Percentiles rank a stretch among this genome's conserved stretches.
phyloP scores from a whole-genome alignment of 2,888 invertebrate genomes.

The Ditylenchus weischeri region DNA sequence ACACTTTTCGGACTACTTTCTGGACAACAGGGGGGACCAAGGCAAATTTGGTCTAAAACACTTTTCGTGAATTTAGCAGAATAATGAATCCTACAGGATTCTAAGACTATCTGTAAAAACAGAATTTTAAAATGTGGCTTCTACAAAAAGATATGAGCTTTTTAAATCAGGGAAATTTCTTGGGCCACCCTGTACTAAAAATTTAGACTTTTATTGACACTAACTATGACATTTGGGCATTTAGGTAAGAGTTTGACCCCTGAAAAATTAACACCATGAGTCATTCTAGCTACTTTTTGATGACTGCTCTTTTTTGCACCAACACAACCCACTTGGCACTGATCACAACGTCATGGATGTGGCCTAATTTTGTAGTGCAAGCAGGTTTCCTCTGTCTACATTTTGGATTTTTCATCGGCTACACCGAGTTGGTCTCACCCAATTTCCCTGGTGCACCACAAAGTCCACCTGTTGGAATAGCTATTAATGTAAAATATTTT shows the following conservation, averaged over 20 bases:
- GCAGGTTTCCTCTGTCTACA: conserved; percentile 37
- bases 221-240: conserved; percentile 78
- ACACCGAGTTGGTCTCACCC: conserved; percentile 32
- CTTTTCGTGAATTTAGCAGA: too few species aligned
- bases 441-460: conserved; percentile 2
- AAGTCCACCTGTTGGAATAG: conserved; percentile 8
- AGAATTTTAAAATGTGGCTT: too few species aligned
- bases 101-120: too few species aligned
- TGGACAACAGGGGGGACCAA: too few species aligned
- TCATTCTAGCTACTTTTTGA: not conserved
- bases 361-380: conserved; percentile 31
- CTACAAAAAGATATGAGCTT: too few species aligned
- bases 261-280: conserved; percentile 63
- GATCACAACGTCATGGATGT: conserved; percentile 32
- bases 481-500: not conserved
- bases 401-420: conserved; percentile 43
- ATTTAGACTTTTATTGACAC: conserved; percentile 49
- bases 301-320: conserved; percentile 66
- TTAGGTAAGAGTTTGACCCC: conserved; percentile 66
- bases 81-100: too few species aligned
- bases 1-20: too few species aligned
- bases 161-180: too few species aligned
- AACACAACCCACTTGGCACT: conserved; percentile 82
- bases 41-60: too few species aligned
- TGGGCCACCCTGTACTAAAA: not conserved